Conservation (phyloP, 2,888 invertebrate genomes). For the Malacosoma neustria region DNA sequence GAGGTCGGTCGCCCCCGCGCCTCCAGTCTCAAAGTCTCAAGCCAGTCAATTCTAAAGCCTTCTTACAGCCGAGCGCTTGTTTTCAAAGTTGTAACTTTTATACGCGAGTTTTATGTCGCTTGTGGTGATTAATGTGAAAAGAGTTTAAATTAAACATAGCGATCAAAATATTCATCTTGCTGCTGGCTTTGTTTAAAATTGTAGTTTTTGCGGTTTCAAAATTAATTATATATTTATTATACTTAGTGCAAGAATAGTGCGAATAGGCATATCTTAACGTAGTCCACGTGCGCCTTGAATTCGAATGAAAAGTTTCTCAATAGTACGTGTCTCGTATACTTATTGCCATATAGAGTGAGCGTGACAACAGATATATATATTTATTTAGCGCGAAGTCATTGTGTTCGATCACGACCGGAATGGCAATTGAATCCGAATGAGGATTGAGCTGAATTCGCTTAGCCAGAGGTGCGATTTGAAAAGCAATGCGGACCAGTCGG, state of each 20-base stretch:
- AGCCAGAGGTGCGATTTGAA: conserved; percentile 1
- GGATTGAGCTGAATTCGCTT: conserved; percentile 22
- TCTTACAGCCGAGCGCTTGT: conserved; percentile 32
- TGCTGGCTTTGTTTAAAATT: too few relatives aligned
- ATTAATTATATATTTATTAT: too few relatives aligned
- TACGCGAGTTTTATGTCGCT: too few relatives aligned
- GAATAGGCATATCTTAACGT: conserved; percentile 36
- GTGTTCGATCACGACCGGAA: conserved; percentile 38
- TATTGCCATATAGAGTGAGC: conserved; percentile 53
- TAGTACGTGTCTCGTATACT: conserved; percentile 57
- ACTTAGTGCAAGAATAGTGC: conserved; percentile 15
- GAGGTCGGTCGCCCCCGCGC: conserved; percentile 44
- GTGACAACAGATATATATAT: conserved; percentile 33
- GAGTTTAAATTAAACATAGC: too few relatives aligned
- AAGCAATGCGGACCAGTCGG: conserved; percentile 47
- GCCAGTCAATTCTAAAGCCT: conserved; percentile 52
- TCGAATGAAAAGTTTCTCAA: conserved; percentile 48
- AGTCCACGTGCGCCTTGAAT: conserved; percentile 30
- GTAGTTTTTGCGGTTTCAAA: too few relatives aligned
- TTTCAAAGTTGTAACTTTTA: conserved; percentile 7
- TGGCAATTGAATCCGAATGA: conserved; percentile 41
- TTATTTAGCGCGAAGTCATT: conserved; percentile 54
- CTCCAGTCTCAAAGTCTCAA: conserved; percentile 26
- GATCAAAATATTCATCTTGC: too few relatives aligned
- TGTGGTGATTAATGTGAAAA: too few relatives aligned